Percentiles rank a stretch among this genome's conserved stretches.
phyloP scores from a whole-genome alignment of 2,797 vertebrate species.

The Petrocephalus schoutedeni region DNA sequence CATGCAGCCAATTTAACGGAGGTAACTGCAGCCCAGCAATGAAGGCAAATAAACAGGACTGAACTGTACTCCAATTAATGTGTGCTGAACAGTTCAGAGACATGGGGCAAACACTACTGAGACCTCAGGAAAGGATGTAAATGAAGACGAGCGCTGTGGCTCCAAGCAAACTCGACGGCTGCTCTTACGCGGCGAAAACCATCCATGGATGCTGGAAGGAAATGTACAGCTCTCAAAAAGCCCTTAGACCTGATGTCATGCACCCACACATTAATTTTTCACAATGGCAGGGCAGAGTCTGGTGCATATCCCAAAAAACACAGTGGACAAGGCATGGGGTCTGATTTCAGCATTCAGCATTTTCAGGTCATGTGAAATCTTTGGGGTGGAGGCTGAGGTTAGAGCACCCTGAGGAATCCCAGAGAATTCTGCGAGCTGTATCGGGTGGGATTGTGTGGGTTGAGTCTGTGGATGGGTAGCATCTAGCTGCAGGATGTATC shows the following conservation, averaged over 20 bases:
- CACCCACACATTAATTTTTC: neutral
- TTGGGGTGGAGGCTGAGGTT: neutral
- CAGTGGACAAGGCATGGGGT: neutral
- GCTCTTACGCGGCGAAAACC: neutral
- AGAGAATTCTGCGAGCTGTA: neutral
- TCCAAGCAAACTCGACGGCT: neutral
- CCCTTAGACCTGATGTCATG: neutral
- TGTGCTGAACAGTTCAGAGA: neutral
- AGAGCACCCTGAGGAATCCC: neutral
- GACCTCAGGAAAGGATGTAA: neutral
- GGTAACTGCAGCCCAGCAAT: neutral
- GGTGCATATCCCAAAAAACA: neutral
- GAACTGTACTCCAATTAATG: neutral
- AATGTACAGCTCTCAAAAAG: neutral
- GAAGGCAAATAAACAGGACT: neutral
- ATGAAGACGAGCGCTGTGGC: neutral
- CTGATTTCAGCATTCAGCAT: too few relatives aligned
- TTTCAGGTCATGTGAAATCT: neutral
- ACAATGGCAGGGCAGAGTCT: neutral
- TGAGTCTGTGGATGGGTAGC: neutral
- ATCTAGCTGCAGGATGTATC: neutral
- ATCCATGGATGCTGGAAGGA: neutral
- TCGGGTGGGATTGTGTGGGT: neutral
- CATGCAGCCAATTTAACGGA: neutral
- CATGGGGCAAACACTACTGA: neutral